Percentiles rank a stretch among this genome's conserved stretches.
These are phyloP conservation scores for Hylaeus anthracinus DNA, from an alignment of 1,140 invertebrate species.

Conservation along the genomic window DNA sequence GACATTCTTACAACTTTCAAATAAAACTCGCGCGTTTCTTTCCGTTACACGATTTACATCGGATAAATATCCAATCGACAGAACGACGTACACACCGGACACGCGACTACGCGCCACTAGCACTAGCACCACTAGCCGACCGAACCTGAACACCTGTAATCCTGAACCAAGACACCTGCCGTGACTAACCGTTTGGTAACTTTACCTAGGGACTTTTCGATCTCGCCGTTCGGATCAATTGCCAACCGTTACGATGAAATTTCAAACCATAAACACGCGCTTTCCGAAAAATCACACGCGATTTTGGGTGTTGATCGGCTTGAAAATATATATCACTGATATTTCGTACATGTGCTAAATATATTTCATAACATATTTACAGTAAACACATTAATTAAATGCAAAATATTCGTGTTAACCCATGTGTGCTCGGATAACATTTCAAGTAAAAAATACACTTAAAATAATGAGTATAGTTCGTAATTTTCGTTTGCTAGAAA, in stretches of 20 bases:
- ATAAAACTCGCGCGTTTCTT: conserved; percentile 27
- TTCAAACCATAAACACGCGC: not conserved
- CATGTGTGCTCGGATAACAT: not conserved
- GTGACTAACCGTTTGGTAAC: conserved; percentile 42
- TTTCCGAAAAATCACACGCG: too few relatives aligned
- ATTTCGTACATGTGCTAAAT: conserved; percentile 5
- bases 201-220: conserved; percentile 56
- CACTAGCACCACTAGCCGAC: not conserved
- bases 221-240: not conserved
- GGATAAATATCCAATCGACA: not conserved
- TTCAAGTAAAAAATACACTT: conserved; percentile 7
- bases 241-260: conserved; percentile 4
- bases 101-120: conserved; percentile 60
- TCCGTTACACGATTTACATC: not conserved
- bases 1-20: conserved; percentile 47
- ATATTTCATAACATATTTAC: conserved; percentile 14
- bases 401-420: not conserved
- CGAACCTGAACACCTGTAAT: conserved; percentile 63
- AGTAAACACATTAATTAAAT: not conserved
- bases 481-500: not conserved
- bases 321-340: not conserved
- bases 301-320: not conserved
- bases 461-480: not conserved
- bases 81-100: conserved; percentile 42
- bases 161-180: conserved; percentile 51